Conservation (phyloP, 2,797 vertebrate species). For the Leptodactylus fallax region DNA sequence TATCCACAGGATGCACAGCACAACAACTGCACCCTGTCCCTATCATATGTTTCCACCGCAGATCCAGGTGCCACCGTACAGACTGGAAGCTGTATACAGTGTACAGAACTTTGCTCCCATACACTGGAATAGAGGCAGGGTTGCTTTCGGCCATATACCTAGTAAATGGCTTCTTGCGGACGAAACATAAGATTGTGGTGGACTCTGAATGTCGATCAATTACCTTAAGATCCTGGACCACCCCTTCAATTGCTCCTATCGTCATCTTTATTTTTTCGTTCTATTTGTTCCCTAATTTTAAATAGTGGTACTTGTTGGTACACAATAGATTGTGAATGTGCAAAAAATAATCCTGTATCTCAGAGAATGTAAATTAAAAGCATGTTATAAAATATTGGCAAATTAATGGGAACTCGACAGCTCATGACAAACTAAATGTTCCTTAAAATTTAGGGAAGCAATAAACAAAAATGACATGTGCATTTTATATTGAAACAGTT, state of each 20-base stretch:
- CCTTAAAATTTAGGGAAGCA: neutral
- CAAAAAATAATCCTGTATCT: neutral
- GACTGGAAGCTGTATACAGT: too few relatives aligned
- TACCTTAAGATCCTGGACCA: neutral
- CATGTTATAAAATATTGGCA: neutral
- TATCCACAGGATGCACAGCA: too few relatives aligned
- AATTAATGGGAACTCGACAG: neutral
- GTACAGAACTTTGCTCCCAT: too few relatives aligned
- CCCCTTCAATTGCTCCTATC: neutral
- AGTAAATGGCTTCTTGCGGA: too few relatives aligned
- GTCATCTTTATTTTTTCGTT: neutral
- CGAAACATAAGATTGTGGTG: too few relatives aligned
- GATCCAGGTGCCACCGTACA: too few relatives aligned
- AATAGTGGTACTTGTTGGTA: neutral
- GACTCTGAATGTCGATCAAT: too few relatives aligned
- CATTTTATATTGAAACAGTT: neutral
- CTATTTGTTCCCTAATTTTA: neutral
- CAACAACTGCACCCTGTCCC: too few relatives aligned
- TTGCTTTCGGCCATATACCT: too few relatives aligned
- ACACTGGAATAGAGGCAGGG: too few relatives aligned
- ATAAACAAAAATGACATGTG: neutral
- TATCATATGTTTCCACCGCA: too few relatives aligned
- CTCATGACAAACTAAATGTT: neutral
- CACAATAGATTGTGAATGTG: neutral
- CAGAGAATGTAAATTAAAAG: constrained; percentile 3